Evolutionary conservation across 2,797 vertebrate species (phyloP), one percentile per base, ranked within the genome.

Genomic region (Typhlichthys eigenmanni): DNA sequence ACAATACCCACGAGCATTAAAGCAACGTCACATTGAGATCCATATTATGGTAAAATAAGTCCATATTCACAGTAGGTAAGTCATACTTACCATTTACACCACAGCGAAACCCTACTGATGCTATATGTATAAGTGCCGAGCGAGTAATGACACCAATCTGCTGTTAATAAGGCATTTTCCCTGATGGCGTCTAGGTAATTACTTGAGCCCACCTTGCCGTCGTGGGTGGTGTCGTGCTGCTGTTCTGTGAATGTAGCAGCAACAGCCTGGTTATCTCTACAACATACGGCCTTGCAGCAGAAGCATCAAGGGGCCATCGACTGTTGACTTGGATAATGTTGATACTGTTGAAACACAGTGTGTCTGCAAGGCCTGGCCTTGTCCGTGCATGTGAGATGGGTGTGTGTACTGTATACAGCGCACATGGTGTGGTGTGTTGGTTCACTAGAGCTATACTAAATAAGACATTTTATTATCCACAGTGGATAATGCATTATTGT

Each of bases 341-440:
- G 69, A 87, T 79, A 79, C 71, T 79, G 84, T 77, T 81, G 83
- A 83, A 81, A 76, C 76, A 71, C 78, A 82, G 74, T 38, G 56
- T 71, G 73, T 73, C 81, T 62, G 71, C 71, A 60, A 55, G 76
- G 69, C 66, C 73, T 66, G 45, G 50, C 60, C 76, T 24, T 24
- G 11, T 2, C 58, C 14, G 16, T 52, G 78, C 60, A 76, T 70
- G 6, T 13, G 8, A 13, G 47, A n/a, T 48, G 5, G 47, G 12
- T 48, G 47, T 43, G 38, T 9, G 5, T 9, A 43, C 9, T 29
- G 4, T 29, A 29, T 29, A 29, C 38, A 9, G 38, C 2, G 38
- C 38, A 43, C 38, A 43, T 7, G 38, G 38, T 43, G 38, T 7
- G 38, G 38, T 43, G 8, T 43, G 38, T 10, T 43, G 38, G 38